These are phyloP conservation scores for Didymodactylos carnosus DNA, from an alignment of 2,888 invertebrate species.

Conservation along the genomic window DNA sequence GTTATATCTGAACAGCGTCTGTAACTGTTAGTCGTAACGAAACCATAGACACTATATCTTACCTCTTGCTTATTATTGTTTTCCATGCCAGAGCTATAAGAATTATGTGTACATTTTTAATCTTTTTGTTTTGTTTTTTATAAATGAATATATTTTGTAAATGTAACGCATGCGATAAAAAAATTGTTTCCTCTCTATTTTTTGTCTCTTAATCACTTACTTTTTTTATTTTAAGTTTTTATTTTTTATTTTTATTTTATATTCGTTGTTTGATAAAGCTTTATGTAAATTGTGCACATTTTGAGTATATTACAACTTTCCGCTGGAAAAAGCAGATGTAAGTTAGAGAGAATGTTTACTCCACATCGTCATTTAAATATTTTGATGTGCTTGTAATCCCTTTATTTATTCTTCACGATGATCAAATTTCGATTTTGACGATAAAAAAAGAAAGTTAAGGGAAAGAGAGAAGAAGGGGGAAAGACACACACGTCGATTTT, in stretches of 20 bases:
- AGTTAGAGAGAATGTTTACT: neutral
- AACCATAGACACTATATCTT: too few relatives aligned
- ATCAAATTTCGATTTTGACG: neutral
- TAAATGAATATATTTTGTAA: too few relatives aligned
- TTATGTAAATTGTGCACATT: neutral
- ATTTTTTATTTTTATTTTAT: neutral
- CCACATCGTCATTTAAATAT: neutral
- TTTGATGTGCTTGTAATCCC: neutral
- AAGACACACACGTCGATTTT: too few relatives aligned
- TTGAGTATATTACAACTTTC: neutral
- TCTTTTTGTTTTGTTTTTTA: too few relatives aligned
- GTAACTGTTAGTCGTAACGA: too few relatives aligned
- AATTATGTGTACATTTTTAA: too few relatives aligned
- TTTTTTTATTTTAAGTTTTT: neutral
- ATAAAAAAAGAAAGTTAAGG: neutral
- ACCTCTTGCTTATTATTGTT: too few relatives aligned
- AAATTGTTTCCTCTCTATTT: too few relatives aligned
- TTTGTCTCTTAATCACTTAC: too few relatives aligned
- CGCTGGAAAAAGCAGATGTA: neutral
- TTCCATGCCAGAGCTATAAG: too few relatives aligned
- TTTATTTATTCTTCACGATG: neutral
- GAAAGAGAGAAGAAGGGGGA: neutral
- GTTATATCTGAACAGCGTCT: too few relatives aligned
- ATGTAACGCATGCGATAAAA: too few relatives aligned
- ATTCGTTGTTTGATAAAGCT: conserved; percentile 1